Evolutionary conservation across 1,140 invertebrate species (phyloP), one percentile per base, ranked within the genome.

Genomic region (Drosophila bocki): DNA sequence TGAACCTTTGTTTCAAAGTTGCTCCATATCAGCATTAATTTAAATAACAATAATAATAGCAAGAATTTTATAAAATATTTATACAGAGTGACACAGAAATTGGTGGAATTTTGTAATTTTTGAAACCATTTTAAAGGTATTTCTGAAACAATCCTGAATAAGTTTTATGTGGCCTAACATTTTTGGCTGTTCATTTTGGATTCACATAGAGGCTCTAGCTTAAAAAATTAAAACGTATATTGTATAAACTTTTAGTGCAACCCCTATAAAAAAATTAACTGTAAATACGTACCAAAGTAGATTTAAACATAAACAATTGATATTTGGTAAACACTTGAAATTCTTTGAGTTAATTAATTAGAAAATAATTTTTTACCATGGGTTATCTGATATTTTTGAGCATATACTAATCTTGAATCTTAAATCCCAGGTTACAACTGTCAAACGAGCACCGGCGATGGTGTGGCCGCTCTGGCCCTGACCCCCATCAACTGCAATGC

Each of bases 351-450:
- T 63, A 39, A 13, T 48, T 17, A 33, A 15, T 9, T 26, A 22
- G 3, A 45, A 35, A 8, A 29, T 8, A 29, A 9, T 2, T 29
- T 22, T 4, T 45, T 22, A 11, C 4, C 0, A 9, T 37, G 33
- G 15, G 35, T 45, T 17, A 3, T 15, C 0, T 2, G 0, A 15
- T 22, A 37, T 5, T 12, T 17, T 5, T 0, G 1, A 33, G 3
- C 1, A 33, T 2, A 0, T 13, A 60, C 44, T 72, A 54, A 75
- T 50, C 19, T n/a, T 3, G 0, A 33, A 17, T 3, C 19, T 5
- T 9, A 4, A 37, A 50, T 29, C 39, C 17, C 32, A 92, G 91
- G 91, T 78, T 91, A 91, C 76, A 92, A 92, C 64, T 92, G 91
- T 47, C 91, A 92, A 51, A 77, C 76, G 57, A 81, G 76, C 64